Percentiles rank a stretch among this genome's conserved stretches.
Evolutionary conservation across 2,888 invertebrate species (phyloP).

Genomic region (Drosophila borborema): DNA sequence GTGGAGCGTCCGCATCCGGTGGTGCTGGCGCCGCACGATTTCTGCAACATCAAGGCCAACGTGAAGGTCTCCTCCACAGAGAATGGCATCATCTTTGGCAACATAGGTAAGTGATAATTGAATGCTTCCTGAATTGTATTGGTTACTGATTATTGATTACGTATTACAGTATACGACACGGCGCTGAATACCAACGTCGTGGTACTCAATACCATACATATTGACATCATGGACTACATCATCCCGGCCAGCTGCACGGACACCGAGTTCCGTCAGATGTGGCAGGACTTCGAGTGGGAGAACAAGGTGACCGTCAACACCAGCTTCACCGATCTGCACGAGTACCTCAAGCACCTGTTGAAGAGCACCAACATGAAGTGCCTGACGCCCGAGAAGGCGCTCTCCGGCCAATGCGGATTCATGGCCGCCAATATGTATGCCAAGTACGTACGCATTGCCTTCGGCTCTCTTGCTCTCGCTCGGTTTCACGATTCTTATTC

Average conservation of each 20-base stretch:
- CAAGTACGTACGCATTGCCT: slow-evolving; percentile 82
- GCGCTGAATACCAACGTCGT: slow-evolving; percentile 93
- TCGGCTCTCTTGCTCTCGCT: no score
- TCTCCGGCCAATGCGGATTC: slow-evolving; percentile 99
- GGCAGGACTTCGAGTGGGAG: slow-evolving; percentile 99
- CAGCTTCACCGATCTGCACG: slow-evolving; percentile 94
- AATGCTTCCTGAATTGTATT: not conserved
- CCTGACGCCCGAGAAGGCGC: slow-evolving; percentile 97
- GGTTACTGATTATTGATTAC: not conserved
- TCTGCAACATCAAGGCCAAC: slow-evolving; percentile 98
- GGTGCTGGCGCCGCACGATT: slow-evolving; percentile 98
- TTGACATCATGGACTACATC: slow-evolving; percentile 99
- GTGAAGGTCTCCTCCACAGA: slow-evolving; percentile 99
- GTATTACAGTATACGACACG: slow-evolving; percentile 94
- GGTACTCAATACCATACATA: slow-evolving; percentile 99
- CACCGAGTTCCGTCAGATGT: slow-evolving; percentile 99
- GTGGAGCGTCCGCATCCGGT: slow-evolving; percentile 99
- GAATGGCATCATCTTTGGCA: slow-evolving; percentile 99
- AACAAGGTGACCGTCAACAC: slow-evolving; percentile 99
- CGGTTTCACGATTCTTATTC: not conserved
- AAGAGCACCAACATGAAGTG: slow-evolving; percentile 99
- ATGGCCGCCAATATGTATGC: slow-evolving; percentile 99
- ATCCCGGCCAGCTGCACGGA: slow-evolving; percentile 97
- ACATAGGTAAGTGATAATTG: slow-evolving; percentile 90
- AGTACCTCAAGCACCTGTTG: slow-evolving; percentile 96